Percentiles rank a stretch among this genome's conserved stretches.
These are phyloP conservation scores for Hybognathus amarus DNA, from an alignment of 2,797 vertebrate genomes.

Conservation along the genomic window DNA sequence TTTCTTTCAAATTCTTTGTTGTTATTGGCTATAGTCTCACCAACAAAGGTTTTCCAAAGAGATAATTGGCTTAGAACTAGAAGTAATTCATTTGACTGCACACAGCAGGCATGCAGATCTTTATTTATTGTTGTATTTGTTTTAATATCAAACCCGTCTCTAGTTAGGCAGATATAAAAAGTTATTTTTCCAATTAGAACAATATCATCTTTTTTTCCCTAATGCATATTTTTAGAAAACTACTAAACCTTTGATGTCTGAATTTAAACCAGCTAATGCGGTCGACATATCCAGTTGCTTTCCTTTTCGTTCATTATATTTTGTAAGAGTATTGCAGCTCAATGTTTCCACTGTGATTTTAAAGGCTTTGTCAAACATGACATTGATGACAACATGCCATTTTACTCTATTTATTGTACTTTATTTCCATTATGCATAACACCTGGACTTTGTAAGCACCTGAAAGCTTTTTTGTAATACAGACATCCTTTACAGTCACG, in stretches of 20 bases:
- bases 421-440: conserved; percentile 11
- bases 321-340: neutral
- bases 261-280: neutral
- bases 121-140: neutral
- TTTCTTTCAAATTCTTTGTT: conserved; percentile 6
- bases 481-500: conserved; percentile 6
- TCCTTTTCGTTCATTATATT: neutral
- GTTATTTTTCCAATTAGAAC: neutral
- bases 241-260: neutral
- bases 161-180: neutral
- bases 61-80: neutral
- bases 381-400: neutral
- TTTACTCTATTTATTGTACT: neutral
- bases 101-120: neutral
- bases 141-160: neutral
- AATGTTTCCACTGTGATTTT: conserved; percentile 3
- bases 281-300: neutral
- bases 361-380: neutral
- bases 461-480: conserved; percentile 17
- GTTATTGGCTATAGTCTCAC: neutral
- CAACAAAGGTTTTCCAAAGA: conserved; percentile 21
- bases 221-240: neutral
- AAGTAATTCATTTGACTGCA: neutral
- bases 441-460: conserved; percentile 15
- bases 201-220: neutral